Evolutionary conservation across 92 coral and sea anemone species (phyloP).

Genomic region (Bergia sp.): DNA sequence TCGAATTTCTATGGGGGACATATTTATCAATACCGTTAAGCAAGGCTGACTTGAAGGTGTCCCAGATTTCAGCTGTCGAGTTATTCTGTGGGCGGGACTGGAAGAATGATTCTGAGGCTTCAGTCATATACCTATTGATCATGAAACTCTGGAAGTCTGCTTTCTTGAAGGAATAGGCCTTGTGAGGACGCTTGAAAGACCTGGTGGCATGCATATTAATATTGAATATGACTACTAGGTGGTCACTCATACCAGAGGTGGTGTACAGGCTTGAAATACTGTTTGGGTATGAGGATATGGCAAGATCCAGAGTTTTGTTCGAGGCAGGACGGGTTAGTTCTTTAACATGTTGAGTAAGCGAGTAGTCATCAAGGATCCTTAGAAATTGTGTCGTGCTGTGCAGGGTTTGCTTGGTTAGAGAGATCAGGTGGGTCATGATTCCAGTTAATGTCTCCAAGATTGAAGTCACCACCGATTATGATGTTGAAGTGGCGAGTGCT

Average conservation of each 20-base stretch:
- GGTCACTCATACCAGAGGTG: constrained; percentile 56
- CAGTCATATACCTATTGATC: constrained; percentile 21
- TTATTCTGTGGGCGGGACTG: constrained; percentile 31
- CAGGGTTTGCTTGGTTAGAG: too few species aligned
- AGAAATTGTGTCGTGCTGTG: too few species aligned
- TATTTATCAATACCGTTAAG: constrained; percentile 12
- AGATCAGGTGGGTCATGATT: too few species aligned
- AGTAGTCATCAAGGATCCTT: too few species aligned
- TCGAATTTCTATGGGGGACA: constrained; percentile 44
- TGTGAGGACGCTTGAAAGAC: constrained; percentile 55
- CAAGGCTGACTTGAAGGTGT: constrained; percentile 8
- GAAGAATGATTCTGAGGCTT: constrained; percentile 29
- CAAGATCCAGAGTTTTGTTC: too few species aligned
- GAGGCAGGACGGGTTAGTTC: too few species aligned
- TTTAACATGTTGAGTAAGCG: too few species aligned
- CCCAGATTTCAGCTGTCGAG: constrained; percentile 47
- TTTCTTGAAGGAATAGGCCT: constrained; percentile 25
- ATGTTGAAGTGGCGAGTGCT: too few species aligned
- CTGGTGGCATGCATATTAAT: constrained; percentile 39
- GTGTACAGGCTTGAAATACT: neutral
- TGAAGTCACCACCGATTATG: too few species aligned
- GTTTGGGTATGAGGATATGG: too few species aligned
- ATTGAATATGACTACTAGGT: constrained; percentile 32
- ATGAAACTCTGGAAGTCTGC: constrained; percentile 40
- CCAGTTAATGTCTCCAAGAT: too few species aligned